These are phyloP conservation scores for Pygocentrus nattereri DNA, from an alignment of 2,797 vertebrate genomes.

Conservation along the genomic window DNA sequence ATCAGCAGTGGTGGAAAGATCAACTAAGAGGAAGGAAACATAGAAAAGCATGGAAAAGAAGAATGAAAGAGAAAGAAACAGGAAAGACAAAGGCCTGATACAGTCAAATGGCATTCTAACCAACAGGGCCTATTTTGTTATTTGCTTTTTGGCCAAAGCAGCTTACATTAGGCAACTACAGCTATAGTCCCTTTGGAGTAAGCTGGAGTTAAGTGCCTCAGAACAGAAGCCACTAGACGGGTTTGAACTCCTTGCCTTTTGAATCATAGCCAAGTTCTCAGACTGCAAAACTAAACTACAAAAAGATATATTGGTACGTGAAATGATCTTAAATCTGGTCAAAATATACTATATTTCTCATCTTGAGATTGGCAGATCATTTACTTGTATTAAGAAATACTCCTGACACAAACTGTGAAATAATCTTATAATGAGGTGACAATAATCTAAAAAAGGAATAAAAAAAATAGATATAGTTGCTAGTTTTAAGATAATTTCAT, in stretches of 20 bases:
- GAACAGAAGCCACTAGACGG: not conserved
- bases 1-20: constrained; percentile 77
- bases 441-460: too few relatives aligned
- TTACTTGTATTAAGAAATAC: too few relatives aligned
- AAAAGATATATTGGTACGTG: too few relatives aligned
- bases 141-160: not conserved
- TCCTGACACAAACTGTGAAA: too few relatives aligned
- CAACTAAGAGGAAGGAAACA: constrained; percentile 73
- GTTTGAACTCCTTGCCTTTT: not conserved
- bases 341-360: too few relatives aligned
- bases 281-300: not conserved
- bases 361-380: too few relatives aligned
- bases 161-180: not conserved
- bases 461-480: too few relatives aligned
- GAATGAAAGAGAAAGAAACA: constrained; percentile 3
- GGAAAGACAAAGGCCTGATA: not conserved
- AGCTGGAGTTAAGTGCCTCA: not conserved
- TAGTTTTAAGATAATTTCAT: too few relatives aligned
- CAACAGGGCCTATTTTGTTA: not conserved
- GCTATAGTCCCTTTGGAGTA: not conserved
- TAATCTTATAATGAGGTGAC: too few relatives aligned
- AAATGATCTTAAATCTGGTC: too few relatives aligned
- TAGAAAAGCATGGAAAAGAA: constrained; percentile 28
- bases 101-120: not conserved
- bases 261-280: not conserved